Conservation (phyloP, 2,797 vertebrate genomes). For the Galagoides demidoff region DNA sequence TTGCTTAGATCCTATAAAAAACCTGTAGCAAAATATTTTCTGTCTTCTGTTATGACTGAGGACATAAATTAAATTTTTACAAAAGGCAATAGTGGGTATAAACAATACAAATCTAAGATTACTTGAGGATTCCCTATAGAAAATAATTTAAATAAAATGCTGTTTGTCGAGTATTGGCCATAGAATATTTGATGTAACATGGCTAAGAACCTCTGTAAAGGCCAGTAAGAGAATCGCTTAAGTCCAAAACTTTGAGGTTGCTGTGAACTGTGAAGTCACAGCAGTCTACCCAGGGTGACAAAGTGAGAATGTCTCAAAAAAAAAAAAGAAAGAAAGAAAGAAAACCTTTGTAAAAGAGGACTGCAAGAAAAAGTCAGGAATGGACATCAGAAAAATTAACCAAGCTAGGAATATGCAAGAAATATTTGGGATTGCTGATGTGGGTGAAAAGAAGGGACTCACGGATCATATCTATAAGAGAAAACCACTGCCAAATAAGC, state of each 20-base stretch:
- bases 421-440: not conserved
- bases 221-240: too few species aligned
- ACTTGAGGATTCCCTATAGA: not conserved
- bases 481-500: constrained; percentile 22
- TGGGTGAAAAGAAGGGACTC: constrained; percentile 11
- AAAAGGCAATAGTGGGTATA: not conserved
- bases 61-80: not conserved
- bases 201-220: constrained; percentile 31
- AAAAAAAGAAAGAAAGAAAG: not conserved
- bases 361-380: not conserved
- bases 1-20: constrained; percentile 4
- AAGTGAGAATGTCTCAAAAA: too few species aligned
- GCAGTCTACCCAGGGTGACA: too few species aligned
- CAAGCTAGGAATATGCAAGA: constrained; percentile 33
- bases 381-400: not conserved
- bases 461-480: not conserved
- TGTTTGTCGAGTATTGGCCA: not conserved
- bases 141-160: constrained; percentile 41
- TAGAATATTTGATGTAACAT: not conserved
- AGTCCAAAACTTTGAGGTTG: too few species aligned
- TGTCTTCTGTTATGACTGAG: constrained; percentile 36
- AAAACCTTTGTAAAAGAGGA: constrained; percentile 25
- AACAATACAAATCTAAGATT: constrained; percentile 31
- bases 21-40: constrained; percentile 49
- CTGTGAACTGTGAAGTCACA: too few species aligned